Conservation (phyloP, 2,797 vertebrate genomes). For the Siniperca scherzeri region DNA sequence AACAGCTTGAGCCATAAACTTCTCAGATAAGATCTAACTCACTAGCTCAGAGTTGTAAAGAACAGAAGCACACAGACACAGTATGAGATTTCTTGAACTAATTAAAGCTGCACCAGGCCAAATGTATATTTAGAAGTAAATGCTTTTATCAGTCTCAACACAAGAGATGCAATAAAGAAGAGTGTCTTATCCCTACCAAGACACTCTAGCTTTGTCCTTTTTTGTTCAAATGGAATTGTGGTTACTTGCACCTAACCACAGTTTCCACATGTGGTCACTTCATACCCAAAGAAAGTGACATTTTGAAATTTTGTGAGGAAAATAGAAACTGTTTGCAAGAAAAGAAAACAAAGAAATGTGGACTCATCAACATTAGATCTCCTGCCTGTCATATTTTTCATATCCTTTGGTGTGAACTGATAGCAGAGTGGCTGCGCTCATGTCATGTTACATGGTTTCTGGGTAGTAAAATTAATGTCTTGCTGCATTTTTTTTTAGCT, state of each 20-base stretch:
- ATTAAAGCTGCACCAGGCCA: constrained; percentile 27
- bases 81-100: not conserved
- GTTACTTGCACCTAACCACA: not conserved
- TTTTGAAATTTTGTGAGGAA: not conserved
- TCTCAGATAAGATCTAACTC: constrained; percentile 18
- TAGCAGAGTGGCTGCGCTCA: not conserved
- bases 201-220: not conserved
- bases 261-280: not conserved
- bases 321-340: not conserved
- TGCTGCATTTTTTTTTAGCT: not conserved
- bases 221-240: not conserved
- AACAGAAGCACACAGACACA: constrained; percentile 21
- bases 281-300: not conserved
- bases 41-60: not conserved
- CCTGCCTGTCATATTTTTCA: not conserved
- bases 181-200: not conserved
- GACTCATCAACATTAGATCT: not conserved
- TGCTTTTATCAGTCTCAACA: not conserved
- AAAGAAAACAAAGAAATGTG: no score
- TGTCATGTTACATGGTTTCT: not conserved
- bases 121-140: constrained; percentile 2
- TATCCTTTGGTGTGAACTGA: no score
- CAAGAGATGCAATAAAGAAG: not conserved
- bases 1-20: constrained; percentile 20
- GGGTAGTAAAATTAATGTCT: not conserved